Conservation (phyloP, 2,113 vertebrate genomes). For the Natator depressus region DNA sequence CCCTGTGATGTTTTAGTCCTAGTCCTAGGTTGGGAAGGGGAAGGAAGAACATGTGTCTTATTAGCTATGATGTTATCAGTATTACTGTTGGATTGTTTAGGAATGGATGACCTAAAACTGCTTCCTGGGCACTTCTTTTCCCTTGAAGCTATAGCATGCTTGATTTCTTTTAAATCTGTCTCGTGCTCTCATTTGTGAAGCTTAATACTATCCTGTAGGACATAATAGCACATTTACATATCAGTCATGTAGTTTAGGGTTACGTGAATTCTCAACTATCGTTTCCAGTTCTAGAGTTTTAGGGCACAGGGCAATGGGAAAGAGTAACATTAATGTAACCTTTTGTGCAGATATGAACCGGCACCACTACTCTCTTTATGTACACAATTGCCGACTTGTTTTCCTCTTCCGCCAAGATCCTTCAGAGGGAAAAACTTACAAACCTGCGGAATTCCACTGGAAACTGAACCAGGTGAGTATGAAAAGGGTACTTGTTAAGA, state of each 20-base stretch:
- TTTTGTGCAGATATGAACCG: conserved; percentile 90
- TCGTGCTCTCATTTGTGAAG: not conserved
- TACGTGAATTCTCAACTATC: not conserved
- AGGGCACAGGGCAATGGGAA: not conserved
- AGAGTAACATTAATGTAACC: rapidly evolving
- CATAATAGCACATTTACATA: rapidly evolving
- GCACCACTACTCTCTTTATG: conserved; percentile 92
- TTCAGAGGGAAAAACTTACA: conserved; percentile 86
- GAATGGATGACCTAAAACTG: not conserved
- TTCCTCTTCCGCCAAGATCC: conserved; percentile 95
- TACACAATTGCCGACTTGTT: conserved; percentile 93
- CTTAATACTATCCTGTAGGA: not conserved
- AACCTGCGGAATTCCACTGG: conserved; percentile 98
- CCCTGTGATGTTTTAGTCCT: not conserved
- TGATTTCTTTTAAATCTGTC: not conserved
- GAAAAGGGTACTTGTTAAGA: rapidly evolving
- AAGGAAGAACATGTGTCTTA: rapidly evolving
- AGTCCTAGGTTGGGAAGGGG: not conserved
- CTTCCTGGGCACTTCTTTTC: rapidly evolving
- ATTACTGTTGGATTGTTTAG: rapidly evolving
- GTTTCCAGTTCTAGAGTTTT: not conserved
- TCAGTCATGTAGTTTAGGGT: not conserved
- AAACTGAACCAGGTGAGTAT: conserved; percentile 91
- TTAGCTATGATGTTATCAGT: not conserved
- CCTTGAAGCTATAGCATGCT: rapidly evolving